Evolutionary conservation across 2,888 invertebrate genomes (phyloP).

Genomic region (Synanthedon formicaeformis): DNA sequence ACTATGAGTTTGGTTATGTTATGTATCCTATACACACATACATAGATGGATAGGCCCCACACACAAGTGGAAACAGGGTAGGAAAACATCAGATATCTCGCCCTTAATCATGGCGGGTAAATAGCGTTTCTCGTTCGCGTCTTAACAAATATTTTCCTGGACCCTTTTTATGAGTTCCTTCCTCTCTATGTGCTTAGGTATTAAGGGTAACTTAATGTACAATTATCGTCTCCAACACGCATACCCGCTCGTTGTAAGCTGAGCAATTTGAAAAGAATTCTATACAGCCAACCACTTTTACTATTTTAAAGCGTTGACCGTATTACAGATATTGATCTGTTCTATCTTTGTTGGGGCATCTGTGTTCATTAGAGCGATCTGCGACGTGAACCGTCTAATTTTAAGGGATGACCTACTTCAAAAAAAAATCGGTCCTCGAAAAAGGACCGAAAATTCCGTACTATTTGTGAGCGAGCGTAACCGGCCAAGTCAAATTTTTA

Average conservation of each 20-base stretch:
- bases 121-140: conserved; percentile 23
- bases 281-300: background rate
- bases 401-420: conserved; percentile 53
- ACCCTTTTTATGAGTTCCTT: conserved; percentile 33
- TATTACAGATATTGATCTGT: conserved; percentile 34
- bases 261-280: background rate
- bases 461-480: background rate
- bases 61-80: conserved; percentile 22
- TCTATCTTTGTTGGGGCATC: conserved; percentile 34
- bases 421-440: conserved; percentile 40
- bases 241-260: conserved; percentile 16
- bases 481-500: background rate
- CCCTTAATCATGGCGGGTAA: conserved; percentile 37
- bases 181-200: conserved; percentile 18
- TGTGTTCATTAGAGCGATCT: conserved; percentile 29
- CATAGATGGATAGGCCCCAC: background rate
- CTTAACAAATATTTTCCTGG: conserved; percentile 35
- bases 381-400: conserved; percentile 35
- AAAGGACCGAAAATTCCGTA: conserved; percentile 14
- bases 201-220: conserved; percentile 23
- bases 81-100: conserved; percentile 41
- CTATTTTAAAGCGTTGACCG: background rate
- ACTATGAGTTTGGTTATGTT: background rate
- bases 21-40: background rate
- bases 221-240: conserved; percentile 19